Evolutionary conservation across 2,797 vertebrate genomes (phyloP).

Genomic region (Halcyon leucocephala): DNA sequence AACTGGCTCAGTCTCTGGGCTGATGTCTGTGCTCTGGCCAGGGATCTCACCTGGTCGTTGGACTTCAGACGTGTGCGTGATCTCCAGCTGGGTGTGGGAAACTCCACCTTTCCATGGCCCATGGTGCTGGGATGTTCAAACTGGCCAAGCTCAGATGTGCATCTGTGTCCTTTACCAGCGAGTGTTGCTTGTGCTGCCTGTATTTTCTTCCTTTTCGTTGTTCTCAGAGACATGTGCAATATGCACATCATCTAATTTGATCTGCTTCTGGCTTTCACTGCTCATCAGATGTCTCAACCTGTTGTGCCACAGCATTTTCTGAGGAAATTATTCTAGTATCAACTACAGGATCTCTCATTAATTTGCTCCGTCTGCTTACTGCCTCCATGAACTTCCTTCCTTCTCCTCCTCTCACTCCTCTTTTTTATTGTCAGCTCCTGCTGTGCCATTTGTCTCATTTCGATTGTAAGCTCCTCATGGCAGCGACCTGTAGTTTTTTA

Average conservation of each 20-base stretch:
- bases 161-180: not conserved
- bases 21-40: not conserved
- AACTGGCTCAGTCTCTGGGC: not conserved
- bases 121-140: not conserved
- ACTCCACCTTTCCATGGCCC: not conserved
- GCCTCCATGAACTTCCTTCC: not conserved
- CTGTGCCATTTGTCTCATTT: constrained; percentile 6
- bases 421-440: constrained; percentile 6
- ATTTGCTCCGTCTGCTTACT: not conserved
- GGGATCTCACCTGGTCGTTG: not conserved
- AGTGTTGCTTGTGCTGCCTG: not conserved
- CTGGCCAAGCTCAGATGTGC: not conserved
- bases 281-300: not conserved
- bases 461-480: not conserved
- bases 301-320: not conserved
- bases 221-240: not conserved
- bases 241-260: not conserved
- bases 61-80: not conserved
- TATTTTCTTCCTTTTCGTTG: not conserved
- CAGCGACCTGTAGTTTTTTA: not conserved
- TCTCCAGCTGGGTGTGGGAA: not conserved
- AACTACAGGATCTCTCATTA: not conserved
- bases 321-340: not conserved
- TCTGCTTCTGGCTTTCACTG: not conserved
- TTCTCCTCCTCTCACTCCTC: not conserved